Conservation (phyloP, 2,113 vertebrate genomes). For the Puffinus mauretanicus region DNA sequence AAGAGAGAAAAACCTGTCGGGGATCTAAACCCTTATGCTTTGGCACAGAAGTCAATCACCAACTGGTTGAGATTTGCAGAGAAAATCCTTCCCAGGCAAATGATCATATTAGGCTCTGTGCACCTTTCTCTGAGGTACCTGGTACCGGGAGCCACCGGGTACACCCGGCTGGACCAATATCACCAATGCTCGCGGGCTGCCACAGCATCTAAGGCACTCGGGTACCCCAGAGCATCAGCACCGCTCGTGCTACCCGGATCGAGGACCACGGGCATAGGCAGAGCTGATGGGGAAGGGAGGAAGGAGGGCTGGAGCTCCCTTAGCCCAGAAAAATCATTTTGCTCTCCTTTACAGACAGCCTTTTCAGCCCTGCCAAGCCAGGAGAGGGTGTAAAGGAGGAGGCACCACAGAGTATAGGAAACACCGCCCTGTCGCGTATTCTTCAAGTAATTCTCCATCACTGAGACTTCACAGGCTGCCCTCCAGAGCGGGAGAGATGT, state of each 20-base stretch:
- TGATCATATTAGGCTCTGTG: background rate
- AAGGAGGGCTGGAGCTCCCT: background rate
- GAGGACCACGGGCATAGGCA: background rate
- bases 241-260: fast-evolving
- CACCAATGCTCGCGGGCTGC: background rate
- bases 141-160: background rate
- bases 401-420: background rate
- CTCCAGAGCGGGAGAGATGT: background rate
- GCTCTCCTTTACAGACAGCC: background rate
- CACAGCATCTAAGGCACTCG: background rate
- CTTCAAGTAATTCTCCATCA: background rate
- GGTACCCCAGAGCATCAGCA: background rate
- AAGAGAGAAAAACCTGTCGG: fast-evolving
- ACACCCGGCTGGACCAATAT: background rate
- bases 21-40: background rate
- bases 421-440: background rate
- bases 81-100: background rate
- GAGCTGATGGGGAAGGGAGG: background rate
- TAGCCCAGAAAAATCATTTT: background rate
- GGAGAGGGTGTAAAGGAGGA: background rate
- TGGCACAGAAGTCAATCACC: background rate
- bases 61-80: background rate
- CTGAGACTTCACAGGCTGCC: background rate
- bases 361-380: background rate
- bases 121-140: background rate